Evolutionary conservation across 2,113 vertebrate species (phyloP), one percentile per base, ranked within the genome.

Genomic region (Okapia johnstoni): DNA sequence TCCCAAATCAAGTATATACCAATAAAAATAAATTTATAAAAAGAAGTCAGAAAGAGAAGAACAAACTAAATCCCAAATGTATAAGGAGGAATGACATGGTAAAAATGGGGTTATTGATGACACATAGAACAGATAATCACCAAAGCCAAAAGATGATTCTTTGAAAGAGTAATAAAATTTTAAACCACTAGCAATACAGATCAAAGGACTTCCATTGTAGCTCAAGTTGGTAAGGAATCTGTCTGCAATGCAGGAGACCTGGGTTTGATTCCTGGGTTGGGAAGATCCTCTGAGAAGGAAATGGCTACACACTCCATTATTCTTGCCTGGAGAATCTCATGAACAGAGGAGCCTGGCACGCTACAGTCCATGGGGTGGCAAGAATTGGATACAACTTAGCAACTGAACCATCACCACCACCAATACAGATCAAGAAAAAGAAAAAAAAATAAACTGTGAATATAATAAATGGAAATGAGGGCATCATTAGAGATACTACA

Each of bases 101-200:
- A 96, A 94, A 88, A 91, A 77, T 79, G 13, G 54, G 8, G 21
- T 89, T 94, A 87, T 88, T 48, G 88, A 40, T 52, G 57, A 73
- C n/a, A 80, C 15, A 83, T 36, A 90, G 85, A 81, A 50, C 36
- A 93, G 23, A 97, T 76, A 80, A 84, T 92, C 73, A 85, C 43
- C 30, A 85, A 88, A 58, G 50, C 14, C 60, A 73, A 84, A 91
- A 66, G 26, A 28, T 85, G 58, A 54, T 54, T 93, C 43, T 92
- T 91, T 96, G 66, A 66, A 76, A 92, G 93, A 63, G 58, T 43
- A 95, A 50, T 58, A 93, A 46, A 77, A 84, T 17, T 90, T 87
- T 79, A 95, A 90, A 84, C 25, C 16, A 63, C 23, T 84, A 66
- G 40, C 28, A 92, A 66, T n/a, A 70, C 10, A 40, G n/a, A 70